Base-by-base conservation (phyloP, 1,140 invertebrate species). In the Kradibia gibbosae region DNA sequence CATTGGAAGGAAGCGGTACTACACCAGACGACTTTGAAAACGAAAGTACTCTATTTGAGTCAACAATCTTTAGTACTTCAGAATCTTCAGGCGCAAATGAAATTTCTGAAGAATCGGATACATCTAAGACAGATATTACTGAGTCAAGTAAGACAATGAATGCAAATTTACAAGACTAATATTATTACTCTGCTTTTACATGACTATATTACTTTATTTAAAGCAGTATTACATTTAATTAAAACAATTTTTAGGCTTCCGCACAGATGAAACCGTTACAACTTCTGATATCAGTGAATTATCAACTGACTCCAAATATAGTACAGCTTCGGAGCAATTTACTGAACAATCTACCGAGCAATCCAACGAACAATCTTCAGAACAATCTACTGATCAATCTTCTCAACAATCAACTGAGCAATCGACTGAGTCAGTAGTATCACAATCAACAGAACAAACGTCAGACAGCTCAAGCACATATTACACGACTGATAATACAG, bases 1-100 rank as follows among this genome's bases (percentile, higher is more conserved):
- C 80, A 0, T 0, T 85, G 13, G 89, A 91, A 76, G 89, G 90
- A 28, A 91, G 89, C 72, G 90, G 89, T 22, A 85, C 86, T 17
- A 83, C 83, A 50, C 74, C 86, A 10, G 89, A 88, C 25, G 85
- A 85, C 50, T 70, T 78, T 8, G 42, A 79, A 11, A 78, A 31
- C 8, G 62, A 55, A 62, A 77, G 77, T 5, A 83, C 81, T 15
- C 60, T 81, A 48, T 77, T 75, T 34, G 65, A 75, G 20, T 78
- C 78, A n/a, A 50, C 76, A 28, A 71, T 74, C 53, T 55, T 48
- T 10, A 76, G 65, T 45, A 74, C 75, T 7, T 73, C 81, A 10
- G 81, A 82, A 53, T 76, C 81, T 31, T 71, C 80, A 25, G 80
- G 65, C 25, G 34, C 39, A n/a, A 76, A 48, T 39, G 80, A 50